Evolutionary conservation across 2,113 vertebrate species (phyloP).

Genomic region (Harpagus bidentatus): DNA sequence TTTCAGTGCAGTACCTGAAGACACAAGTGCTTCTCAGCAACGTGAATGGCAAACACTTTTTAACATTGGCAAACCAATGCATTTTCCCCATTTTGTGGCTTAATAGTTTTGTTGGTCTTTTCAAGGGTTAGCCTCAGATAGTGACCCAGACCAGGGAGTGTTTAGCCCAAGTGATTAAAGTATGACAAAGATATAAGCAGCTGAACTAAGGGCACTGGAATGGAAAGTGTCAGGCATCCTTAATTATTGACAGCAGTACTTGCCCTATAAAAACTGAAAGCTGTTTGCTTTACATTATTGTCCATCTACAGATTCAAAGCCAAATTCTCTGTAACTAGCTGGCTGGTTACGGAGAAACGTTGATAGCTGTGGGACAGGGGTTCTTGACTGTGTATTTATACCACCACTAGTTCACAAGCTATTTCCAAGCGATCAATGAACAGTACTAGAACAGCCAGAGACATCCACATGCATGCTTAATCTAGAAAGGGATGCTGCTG

Average conservation of each 20-base stretch:
- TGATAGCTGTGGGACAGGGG: background rate
- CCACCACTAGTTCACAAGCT: background rate
- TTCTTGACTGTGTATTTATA: background rate
- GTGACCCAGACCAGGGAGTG: background rate
- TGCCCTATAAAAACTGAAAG: background rate
- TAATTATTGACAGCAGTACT: background rate
- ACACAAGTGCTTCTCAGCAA: background rate
- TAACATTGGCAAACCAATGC: background rate
- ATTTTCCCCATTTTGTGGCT: background rate
- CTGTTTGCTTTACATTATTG: background rate
- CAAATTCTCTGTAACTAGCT: background rate
- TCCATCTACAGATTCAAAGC: background rate
- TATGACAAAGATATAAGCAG: background rate
- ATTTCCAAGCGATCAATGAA: background rate
- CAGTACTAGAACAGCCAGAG: background rate
- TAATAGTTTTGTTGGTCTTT: background rate
- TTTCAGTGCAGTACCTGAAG: background rate
- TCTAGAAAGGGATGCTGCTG: background rate
- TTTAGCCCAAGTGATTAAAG: background rate
- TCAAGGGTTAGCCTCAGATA: background rate
- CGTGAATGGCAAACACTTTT: background rate
- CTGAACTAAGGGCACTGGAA: background rate
- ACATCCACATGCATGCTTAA: background rate
- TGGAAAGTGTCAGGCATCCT: background rate
- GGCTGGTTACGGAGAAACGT: background rate